A percentile compares a stretch with the other conserved stretches of the same genome.
Evolutionary conservation across 2,113 vertebrate species (phyloP).

Genomic region (Rhipidura dahli): DNA sequence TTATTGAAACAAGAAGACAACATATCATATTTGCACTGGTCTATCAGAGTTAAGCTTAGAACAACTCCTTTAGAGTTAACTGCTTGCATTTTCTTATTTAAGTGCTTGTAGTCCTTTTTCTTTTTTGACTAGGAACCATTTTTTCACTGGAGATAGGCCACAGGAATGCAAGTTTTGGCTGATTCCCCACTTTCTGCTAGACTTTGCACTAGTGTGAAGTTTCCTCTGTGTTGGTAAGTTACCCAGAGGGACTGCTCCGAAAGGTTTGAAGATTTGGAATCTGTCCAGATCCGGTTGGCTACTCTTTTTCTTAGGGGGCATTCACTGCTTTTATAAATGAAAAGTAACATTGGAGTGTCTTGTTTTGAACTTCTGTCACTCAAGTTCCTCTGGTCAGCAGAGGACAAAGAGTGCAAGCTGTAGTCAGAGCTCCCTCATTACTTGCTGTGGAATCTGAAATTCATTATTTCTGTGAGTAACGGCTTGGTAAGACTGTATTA

Average conservation of each 20-base stretch:
- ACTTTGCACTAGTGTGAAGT: not conserved
- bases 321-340: slow-evolving; percentile 42
- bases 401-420: slow-evolving; percentile 1
- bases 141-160: slow-evolving; percentile 11
- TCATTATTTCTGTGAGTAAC: not conserved
- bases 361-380: slow-evolving; percentile 32
- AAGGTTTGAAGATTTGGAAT: slow-evolving; percentile 29
- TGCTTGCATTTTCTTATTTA: not conserved
- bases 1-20: not conserved
- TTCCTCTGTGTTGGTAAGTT: slow-evolving; percentile 34
- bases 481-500: not conserved
- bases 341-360: slow-evolving; percentile 16
- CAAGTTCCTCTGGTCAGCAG: slow-evolving; percentile 16
- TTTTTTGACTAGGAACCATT: not conserved
- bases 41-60: not conserved
- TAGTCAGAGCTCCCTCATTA: not conserved
- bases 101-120: not conserved
- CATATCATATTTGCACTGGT: not conserved
- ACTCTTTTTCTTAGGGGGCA: not conserved
- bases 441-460: not conserved
- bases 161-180: slow-evolving; percentile 18
- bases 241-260: slow-evolving; percentile 7
- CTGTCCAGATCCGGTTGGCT: slow-evolving; percentile 40
- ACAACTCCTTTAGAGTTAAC: not conserved
- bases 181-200: not conserved